Percentiles rank a stretch among this genome's conserved stretches.
Conservation (phyloP, 2,113 vertebrate species). For the Forbesichthys agassizii region DNA sequence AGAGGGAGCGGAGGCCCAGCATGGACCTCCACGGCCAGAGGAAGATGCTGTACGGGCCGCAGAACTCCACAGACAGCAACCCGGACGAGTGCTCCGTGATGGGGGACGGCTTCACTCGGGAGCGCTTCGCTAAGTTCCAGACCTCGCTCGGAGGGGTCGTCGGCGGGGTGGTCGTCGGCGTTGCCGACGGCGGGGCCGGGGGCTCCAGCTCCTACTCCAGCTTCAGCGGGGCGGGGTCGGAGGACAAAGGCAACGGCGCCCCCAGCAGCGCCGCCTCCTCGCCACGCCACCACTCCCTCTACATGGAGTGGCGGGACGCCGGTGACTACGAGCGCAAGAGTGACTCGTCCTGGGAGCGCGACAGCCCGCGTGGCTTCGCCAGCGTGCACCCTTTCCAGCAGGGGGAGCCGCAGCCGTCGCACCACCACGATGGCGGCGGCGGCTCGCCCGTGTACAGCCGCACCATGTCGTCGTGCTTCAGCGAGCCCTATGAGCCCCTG, state of each 20-base stretch:
- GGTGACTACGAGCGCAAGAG: slow-evolving; percentile 86
- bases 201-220: slow-evolving; percentile 96
- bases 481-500: slow-evolving; percentile 88
- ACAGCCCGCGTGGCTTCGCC: slow-evolving; percentile 83
- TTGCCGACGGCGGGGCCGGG: slow-evolving; percentile 32
- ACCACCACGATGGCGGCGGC: slow-evolving; percentile 80
- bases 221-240: slow-evolving; percentile 87
- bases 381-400: slow-evolving; percentile 82
- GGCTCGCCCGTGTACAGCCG: slow-evolving; percentile 85
- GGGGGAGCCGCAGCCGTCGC: slow-evolving; percentile 69
- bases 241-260: slow-evolving; percentile 87
- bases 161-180: no score
- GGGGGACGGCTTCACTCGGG: slow-evolving; percentile 84
- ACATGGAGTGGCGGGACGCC: slow-evolving; percentile 89
- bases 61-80: slow-evolving; percentile 92
- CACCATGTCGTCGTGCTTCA: slow-evolving; percentile 87
- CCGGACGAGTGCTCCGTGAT: slow-evolving; percentile 80
- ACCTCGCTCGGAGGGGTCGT: slow-evolving; percentile 67
- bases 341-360: slow-evolving; percentile 82
- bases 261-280: slow-evolving; percentile 88
- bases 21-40: slow-evolving; percentile 85
- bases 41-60: slow-evolving; percentile 81
- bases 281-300: slow-evolving; percentile 88
- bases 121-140: slow-evolving; percentile 87
- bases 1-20: slow-evolving; percentile 84